phyloP scores from a whole-genome alignment of 2,888 invertebrate species.

The Drosophila hamatofila region DNA sequence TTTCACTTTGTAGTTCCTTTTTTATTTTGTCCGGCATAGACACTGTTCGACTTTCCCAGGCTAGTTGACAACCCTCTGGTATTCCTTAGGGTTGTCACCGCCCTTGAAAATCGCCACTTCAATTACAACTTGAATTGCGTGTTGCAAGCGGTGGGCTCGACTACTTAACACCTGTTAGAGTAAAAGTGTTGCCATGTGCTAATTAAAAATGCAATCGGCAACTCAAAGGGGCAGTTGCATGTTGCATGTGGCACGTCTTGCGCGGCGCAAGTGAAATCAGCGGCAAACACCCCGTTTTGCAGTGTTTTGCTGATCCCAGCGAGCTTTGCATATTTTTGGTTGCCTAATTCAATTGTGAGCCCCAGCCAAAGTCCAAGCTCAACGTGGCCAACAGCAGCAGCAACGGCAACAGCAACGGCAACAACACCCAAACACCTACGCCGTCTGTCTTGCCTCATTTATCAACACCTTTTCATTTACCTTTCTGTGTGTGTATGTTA shows the following conservation, averaged over 20 bases:
- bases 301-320: constrained; percentile 58
- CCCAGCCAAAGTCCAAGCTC: constrained; percentile 32
- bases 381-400: constrained; percentile 14
- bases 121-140: constrained; percentile 57
- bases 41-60: constrained; percentile 13
- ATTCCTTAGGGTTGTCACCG: constrained; percentile 24
- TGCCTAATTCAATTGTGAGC: constrained; percentile 76
- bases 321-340: constrained; percentile 66
- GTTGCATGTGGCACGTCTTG: constrained; percentile 53
- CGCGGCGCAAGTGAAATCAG: constrained; percentile 38
- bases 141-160: constrained; percentile 41
- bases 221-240: constrained; percentile 59
- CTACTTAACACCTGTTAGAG: constrained; percentile 80
- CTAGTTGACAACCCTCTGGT: constrained; percentile 18
- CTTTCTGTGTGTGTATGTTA: constrained; percentile 29
- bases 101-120: constrained; percentile 20
- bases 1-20: constrained; percentile 22
- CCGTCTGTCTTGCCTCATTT: constrained; percentile 56
- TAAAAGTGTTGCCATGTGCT: constrained; percentile 62
- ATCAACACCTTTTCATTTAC: constrained; percentile 73
- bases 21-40: constrained; percentile 4
- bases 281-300: constrained; percentile 44
- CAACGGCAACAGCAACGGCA: background rate
- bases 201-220: constrained; percentile 67
- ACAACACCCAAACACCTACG: constrained; percentile 12